These are phyloP conservation scores for Aldabrachelys gigantea DNA, from an alignment of 2,113 vertebrate species.

Conservation along the genomic window DNA sequence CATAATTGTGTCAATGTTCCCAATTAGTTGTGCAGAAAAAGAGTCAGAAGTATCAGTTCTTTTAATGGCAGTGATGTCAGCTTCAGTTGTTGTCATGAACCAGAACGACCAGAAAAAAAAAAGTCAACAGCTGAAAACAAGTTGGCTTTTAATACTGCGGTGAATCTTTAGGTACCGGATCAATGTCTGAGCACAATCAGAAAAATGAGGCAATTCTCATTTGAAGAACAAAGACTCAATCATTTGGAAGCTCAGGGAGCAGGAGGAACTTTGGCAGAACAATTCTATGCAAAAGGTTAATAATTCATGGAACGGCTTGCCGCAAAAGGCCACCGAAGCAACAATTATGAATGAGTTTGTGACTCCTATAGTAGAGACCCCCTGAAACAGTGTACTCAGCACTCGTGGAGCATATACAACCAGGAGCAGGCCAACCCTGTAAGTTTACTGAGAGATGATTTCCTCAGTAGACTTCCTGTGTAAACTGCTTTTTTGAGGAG, in stretches of 20 bases:
- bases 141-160: slow-evolving; percentile 40
- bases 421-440: background rate
- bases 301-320: background rate
- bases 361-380: background rate
- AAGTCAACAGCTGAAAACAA: slow-evolving; percentile 58
- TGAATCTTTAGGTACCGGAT: slow-evolving; percentile 36
- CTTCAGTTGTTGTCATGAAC: background rate
- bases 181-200: background rate
- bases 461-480: background rate
- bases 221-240: slow-evolving; percentile 16
- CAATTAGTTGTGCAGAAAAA: slow-evolving; percentile 33
- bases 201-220: slow-evolving; percentile 44
- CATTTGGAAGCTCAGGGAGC: background rate
- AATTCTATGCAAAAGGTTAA: background rate
- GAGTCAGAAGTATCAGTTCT: slow-evolving; percentile 27
- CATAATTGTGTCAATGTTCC: slow-evolving; percentile 16
- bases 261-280: background rate
- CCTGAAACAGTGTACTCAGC: background rate
- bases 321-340: background rate
- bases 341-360: background rate
- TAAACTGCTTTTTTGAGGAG: background rate
- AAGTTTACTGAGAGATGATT: background rate
- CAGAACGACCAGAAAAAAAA: background rate
- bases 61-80: slow-evolving; percentile 62
- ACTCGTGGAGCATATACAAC: background rate